Conservation (phyloP, 1,140 invertebrate genomes). For the Drosophila novamexicana region DNA sequence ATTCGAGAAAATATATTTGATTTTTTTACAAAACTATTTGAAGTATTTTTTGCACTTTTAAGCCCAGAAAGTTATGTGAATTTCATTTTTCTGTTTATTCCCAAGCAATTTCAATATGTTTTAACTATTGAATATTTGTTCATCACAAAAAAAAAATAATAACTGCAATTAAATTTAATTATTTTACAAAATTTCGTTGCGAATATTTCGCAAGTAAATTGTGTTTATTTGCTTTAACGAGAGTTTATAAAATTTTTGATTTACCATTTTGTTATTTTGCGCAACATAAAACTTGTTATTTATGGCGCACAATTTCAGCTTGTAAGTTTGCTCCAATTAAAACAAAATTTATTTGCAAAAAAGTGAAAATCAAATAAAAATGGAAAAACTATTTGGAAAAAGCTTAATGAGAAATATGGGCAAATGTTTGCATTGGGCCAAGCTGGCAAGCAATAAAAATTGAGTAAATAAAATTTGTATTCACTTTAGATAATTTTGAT, state of each 20-base stretch:
- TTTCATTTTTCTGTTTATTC: not conserved
- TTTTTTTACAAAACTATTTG: no score
- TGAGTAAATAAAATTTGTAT: constrained; percentile 80
- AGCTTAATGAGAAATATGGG: constrained; percentile 38
- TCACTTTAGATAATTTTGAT: constrained; percentile 82
- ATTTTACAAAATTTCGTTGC: no score
- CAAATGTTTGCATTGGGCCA: constrained; percentile 57
- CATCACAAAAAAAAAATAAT: no score
- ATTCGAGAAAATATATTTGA: not conserved
- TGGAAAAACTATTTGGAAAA: constrained; percentile 28
- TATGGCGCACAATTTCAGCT: not conserved
- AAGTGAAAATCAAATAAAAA: not conserved
- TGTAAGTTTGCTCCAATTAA: constrained; percentile 1
- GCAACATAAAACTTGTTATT: not conserved
- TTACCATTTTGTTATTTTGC: not conserved
- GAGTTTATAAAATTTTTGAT: constrained; percentile 2
- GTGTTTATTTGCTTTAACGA: not conserved
- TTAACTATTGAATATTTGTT: no score
- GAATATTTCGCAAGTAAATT: not conserved
- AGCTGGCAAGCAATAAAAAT: constrained; percentile 67
- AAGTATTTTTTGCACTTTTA: no score
- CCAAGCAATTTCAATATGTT: no score
- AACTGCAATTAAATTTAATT: no score
- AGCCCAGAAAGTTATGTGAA: no score
- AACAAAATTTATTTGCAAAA: not conserved